Evolutionary conservation across 1,140 invertebrate species (phyloP).

Genomic region (Calliphora vicina): DNA sequence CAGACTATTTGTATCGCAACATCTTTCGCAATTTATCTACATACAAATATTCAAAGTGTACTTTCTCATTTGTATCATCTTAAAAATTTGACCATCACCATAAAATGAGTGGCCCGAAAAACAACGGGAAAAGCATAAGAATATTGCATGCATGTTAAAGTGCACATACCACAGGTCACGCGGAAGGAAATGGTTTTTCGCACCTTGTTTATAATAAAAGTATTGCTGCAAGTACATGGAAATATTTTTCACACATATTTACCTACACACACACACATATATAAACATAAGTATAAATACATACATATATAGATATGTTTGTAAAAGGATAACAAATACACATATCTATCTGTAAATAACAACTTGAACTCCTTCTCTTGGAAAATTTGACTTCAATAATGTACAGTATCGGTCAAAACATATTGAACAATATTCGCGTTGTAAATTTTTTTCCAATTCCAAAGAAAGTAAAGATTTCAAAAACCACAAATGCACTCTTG

Average conservation of each 20-base stretch:
- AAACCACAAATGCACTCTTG: too few species aligned
- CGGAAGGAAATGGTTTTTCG: conserved; percentile 26
- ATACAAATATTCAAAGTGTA: neutral
- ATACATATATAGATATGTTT: neutral
- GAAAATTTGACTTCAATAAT: neutral
- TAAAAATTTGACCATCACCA: neutral
- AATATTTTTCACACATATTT: neutral
- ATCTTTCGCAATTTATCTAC: too few species aligned
- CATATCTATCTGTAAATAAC: neutral
- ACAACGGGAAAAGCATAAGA: neutral
- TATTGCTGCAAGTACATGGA: neutral
- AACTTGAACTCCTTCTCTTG: conserved; percentile 11
- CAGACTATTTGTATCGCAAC: too few species aligned
- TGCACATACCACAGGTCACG: neutral
- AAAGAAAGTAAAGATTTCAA: too few species aligned
- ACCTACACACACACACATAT: too few species aligned
- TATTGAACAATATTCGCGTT: too few species aligned
- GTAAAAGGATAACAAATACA: neutral
- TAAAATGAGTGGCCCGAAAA: neutral
- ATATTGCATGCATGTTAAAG: neutral
- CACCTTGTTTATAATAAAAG: conserved; percentile 30
- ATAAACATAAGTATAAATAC: neutral
- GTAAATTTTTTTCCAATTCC: too few species aligned
- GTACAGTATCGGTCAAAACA: too few species aligned
- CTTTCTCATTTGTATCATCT: neutral